A percentile compares a stretch with the other conserved stretches of the same genome.
phyloP scores from a whole-genome alignment of 1,140 invertebrate species.

The Drosophila eugracilis region DNA sequence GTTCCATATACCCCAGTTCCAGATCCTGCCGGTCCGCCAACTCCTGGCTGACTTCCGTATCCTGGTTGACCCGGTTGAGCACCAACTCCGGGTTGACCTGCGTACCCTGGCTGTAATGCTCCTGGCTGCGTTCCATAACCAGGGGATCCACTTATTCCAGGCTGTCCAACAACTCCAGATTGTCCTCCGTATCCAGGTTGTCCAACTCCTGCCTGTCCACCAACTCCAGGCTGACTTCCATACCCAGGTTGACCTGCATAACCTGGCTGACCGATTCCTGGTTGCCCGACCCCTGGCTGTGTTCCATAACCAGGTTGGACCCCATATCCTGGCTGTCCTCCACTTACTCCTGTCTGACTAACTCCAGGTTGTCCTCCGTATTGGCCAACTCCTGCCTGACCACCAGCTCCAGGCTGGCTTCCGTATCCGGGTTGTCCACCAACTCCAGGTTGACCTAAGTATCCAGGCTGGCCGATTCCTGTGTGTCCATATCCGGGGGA shows the following conservation, averaged over 20 bases:
- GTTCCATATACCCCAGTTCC: not conserved
- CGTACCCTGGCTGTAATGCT: conserved; percentile 11
- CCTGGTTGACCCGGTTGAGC: conserved; percentile 12
- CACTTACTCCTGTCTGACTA: not conserved
- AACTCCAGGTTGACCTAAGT: not conserved
- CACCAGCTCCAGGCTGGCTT: conserved; percentile 12
- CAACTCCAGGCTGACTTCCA: conserved; percentile 5
- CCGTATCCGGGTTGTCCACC: conserved; percentile 10
- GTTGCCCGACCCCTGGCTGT: conserved; percentile 5
- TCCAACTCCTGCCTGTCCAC: not conserved
- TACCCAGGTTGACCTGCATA: conserved; percentile 12
- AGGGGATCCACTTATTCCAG: not conserved
- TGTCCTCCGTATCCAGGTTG: conserved; percentile 17
- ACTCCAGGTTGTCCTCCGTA: not conserved
- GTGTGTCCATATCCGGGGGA: not conserved
- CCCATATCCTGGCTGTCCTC: conserved; percentile 14
- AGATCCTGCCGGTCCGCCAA: conserved; percentile 16
- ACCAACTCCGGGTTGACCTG: conserved; percentile 6
- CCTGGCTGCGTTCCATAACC: conserved; percentile 10
- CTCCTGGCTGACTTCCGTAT: conserved; percentile 6
- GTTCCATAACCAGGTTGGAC: conserved; percentile 11
- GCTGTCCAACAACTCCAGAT: conserved; percentile 14
- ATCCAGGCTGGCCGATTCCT: conserved; percentile 9
- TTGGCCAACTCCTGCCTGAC: conserved; percentile 5
- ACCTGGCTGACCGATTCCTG: conserved; percentile 6